phyloP scores from a whole-genome alignment of 2,888 invertebrate genomes.

The Blastobasis lacticolella region DNA sequence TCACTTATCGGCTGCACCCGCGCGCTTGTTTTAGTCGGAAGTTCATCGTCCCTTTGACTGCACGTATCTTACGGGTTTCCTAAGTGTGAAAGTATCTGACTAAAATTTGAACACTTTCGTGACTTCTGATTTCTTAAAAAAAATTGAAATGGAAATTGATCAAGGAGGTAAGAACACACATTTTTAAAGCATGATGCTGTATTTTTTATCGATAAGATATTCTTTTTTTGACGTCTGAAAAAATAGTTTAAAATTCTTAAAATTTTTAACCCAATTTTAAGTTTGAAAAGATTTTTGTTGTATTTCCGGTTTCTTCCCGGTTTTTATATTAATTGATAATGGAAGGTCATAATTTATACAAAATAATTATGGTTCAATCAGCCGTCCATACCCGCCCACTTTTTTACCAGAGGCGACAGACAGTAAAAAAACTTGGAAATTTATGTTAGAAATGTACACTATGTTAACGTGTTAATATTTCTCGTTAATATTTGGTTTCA shows the following conservation, averaged over 20 bases:
- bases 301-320: slow-evolving; percentile 3
- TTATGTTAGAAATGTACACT: neutral
- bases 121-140: neutral
- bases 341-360: neutral
- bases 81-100: neutral
- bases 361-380: slow-evolving; percentile 1
- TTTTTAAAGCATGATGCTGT: neutral
- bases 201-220: neutral
- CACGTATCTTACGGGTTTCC: neutral
- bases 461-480: slow-evolving; percentile 1
- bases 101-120: neutral
- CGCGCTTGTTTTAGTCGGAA: neutral
- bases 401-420: slow-evolving; percentile 1
- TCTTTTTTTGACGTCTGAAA: neutral
- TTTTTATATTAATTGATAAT: slow-evolving; percentile 1
- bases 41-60: slow-evolving; percentile 1
- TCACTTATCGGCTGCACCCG: slow-evolving; percentile 1
- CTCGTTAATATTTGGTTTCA: slow-evolving; percentile 2
- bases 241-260: slow-evolving; percentile 1
- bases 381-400: neutral
- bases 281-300: slow-evolving; percentile 3
- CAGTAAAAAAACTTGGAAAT: neutral
- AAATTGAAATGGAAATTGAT: neutral
- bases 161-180: neutral
- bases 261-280: neutral